Evolutionary conservation across 1,140 invertebrate genomes (phyloP), one percentile per base, ranked within the genome.

Genomic region (Pectinophora gossypiella): DNA sequence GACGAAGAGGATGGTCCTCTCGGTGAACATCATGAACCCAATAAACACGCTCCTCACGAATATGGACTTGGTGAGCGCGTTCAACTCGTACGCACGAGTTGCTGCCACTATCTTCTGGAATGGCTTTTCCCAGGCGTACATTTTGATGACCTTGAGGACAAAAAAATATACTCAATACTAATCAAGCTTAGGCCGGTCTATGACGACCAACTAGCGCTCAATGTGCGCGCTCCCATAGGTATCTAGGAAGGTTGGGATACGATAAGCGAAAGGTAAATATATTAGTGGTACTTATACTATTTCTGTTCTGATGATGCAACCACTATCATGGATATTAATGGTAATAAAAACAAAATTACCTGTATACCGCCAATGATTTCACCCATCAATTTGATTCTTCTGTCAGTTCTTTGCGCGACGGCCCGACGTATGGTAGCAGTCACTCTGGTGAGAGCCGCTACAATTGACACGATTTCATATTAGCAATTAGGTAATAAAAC

Each of bases 361-460:
- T 93, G 92, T 42, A 94, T 94, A 5, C 92, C 92, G 23, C 82
- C 90, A n/a, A 97, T 92, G 44, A 96, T 93, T 87, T 97, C 95
- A 71, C 93, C 95, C 88, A 96, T 96, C 15, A 96, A 72, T 57
- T 94, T 91, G 1, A 97, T 92, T 45, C 96, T 86, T 62, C 93
- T 90, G 78, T 97, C 96, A 0, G 95, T 96, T 23, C 87, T 78
- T 18, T 90, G 80, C 0, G 94, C 93, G 3, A 92, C 94, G 22
- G 43, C 40, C 3, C 88, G 59, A 36, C 92, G 69, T 7, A 84
- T 52, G 9, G 70, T 51, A 19, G 75, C 61, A 5, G 80, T 79
- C 0, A 76, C 46, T 56, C 81, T 82, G 1, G 80, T 86, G 0
- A 85, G 60, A 5, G 19, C 61, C 36, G 78, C 82, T 85, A 43